Conservation (phyloP, 2,113 vertebrate species). For the Xenopus borealis region DNA sequence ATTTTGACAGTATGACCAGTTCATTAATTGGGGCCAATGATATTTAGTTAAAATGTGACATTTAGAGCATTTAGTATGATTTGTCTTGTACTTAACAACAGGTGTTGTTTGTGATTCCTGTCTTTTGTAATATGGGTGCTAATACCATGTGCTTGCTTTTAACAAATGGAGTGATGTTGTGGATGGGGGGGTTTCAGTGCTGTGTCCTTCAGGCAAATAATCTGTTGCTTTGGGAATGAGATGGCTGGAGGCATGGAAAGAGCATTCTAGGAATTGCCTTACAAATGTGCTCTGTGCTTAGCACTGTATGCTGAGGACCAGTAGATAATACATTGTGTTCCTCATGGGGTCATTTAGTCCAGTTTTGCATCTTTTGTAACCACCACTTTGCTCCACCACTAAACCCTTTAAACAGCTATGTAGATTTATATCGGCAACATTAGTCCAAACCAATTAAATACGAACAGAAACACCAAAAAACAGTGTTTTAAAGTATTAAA, state of each 20-base stretch:
- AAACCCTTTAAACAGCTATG: background rate
- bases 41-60: constrained; percentile 6
- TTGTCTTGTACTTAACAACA: background rate
- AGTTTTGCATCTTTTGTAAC: no score
- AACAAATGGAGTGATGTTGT: background rate
- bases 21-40: background rate
- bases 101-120: background rate
- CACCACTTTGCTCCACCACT: background rate
- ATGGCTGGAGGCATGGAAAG: background rate
- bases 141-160: constrained; percentile 9
- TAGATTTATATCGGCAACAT: no score
- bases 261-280: background rate
- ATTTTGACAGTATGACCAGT: background rate
- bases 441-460: no score
- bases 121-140: constrained; percentile 12
- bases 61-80: no score
- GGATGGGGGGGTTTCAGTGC: background rate
- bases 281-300: background rate
- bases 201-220: background rate
- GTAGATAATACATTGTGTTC: no score
- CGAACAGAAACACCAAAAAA: no score
- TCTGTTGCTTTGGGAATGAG: background rate
- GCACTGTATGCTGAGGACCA: no score
- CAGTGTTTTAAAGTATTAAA: no score
- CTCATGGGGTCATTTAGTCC: background rate